phyloP scores from a whole-genome alignment of 2,797 vertebrate genomes.

The Tinamus major region DNA sequence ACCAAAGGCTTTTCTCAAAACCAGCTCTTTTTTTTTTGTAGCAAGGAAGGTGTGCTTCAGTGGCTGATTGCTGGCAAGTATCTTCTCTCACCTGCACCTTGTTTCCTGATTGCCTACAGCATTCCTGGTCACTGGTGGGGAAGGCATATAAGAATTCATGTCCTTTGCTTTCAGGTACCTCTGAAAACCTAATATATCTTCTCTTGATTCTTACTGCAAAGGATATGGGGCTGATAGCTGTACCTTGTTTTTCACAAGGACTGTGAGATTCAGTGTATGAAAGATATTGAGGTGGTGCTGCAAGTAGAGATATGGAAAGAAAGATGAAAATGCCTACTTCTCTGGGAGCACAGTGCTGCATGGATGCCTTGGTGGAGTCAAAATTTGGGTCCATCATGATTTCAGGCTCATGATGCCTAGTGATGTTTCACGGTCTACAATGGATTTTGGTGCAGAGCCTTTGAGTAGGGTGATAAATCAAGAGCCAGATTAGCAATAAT shows the following conservation, averaged over 20 bases:
- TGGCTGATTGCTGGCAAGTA: neutral
- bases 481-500: neutral
- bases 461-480: neutral
- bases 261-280: neutral
- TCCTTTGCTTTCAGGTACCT: neutral
- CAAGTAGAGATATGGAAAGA: neutral
- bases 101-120: neutral
- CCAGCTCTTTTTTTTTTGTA: neutral
- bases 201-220: neutral
- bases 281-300: neutral
- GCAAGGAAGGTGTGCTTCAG: neutral
- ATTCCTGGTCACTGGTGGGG: neutral
- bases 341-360: neutral
- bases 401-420: neutral
- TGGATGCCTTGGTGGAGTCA: neutral
- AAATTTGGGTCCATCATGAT: neutral
- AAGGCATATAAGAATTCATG: rapidly evolving
- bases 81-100: neutral
- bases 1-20: neutral
- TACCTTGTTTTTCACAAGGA: neutral
- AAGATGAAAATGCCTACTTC: neutral
- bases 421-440: neutral
- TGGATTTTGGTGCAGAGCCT: neutral
- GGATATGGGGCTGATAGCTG: neutral
- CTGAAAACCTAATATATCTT: neutral